Evolutionary conservation across 2,888 invertebrate genomes (phyloP).

Genomic region (Bembecia ichneumoniformis): DNA sequence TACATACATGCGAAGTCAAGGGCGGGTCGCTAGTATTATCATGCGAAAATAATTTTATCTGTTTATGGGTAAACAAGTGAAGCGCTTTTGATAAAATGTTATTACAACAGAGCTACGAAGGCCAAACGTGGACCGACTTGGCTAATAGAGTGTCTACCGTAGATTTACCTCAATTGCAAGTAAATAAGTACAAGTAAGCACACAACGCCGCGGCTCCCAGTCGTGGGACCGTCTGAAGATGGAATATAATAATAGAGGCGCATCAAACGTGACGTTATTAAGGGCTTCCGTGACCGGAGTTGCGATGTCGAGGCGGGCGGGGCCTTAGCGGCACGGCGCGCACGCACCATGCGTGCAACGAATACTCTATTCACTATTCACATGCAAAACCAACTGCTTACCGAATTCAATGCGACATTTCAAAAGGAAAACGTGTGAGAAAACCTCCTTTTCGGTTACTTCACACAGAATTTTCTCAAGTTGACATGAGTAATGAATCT

Average conservation of each 20-base stretch:
- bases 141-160: no score
- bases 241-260: slow-evolving; percentile 72
- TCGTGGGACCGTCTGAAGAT: slow-evolving; percentile 62
- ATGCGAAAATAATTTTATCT: no score
- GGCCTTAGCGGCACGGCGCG: slow-evolving; percentile 24
- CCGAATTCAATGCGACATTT: slow-evolving; percentile 35
- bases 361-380: slow-evolving; percentile 46
- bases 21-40: no score
- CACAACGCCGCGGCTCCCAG: slow-evolving; percentile 42
- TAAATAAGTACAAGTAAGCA: slow-evolving; percentile 34
- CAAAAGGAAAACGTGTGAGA: slow-evolving; percentile 29
- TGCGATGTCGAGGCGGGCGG: slow-evolving; percentile 19
- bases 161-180: slow-evolving; percentile 19
- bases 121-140: no score
- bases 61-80: no score
- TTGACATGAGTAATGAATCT: slow-evolving; percentile 21
- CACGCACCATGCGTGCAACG: slow-evolving; percentile 56
- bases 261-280: slow-evolving; percentile 74
- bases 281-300: slow-evolving; percentile 62
- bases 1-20: no score
- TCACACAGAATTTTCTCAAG: slow-evolving; percentile 17
- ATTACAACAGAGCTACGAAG: no score
- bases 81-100: no score
- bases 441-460: slow-evolving; percentile 13
- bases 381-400: slow-evolving; percentile 57